Conservation (phyloP, 1,140 invertebrate genomes). For the Cryptotermes secundus region DNA sequence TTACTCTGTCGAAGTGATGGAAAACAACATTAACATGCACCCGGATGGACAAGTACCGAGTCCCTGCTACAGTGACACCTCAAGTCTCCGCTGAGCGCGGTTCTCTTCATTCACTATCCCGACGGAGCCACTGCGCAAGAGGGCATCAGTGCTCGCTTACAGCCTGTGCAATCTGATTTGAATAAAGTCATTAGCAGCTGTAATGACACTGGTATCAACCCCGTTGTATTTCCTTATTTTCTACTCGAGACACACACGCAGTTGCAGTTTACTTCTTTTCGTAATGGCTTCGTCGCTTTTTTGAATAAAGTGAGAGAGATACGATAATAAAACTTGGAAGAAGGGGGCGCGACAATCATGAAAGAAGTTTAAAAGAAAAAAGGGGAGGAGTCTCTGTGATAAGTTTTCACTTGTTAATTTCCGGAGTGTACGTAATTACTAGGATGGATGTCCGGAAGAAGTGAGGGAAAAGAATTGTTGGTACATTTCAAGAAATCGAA, state of each 20-base stretch:
- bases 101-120: too few relatives aligned
- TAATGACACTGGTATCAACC: background rate
- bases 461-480: background rate
- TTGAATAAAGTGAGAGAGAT: conserved; percentile 5
- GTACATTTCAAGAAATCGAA: background rate
- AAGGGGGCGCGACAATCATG: background rate
- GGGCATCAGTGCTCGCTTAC: background rate
- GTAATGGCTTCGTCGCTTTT: conserved; percentile 18
- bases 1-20: too few relatives aligned
- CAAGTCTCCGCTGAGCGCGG: too few relatives aligned
- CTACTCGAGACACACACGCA: background rate
- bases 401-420: conserved; percentile 20
- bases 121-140: too few relatives aligned
- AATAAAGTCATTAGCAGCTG: conserved; percentile 19
- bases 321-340: background rate
- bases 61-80: too few relatives aligned
- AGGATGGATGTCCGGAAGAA: background rate
- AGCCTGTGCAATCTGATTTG: conserved; percentile 7
- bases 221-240: conserved; percentile 19
- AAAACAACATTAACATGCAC: too few relatives aligned
- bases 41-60: too few relatives aligned
- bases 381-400: background rate
- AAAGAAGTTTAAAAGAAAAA: background rate
- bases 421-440: conserved; percentile 14
- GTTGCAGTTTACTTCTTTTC: conserved; percentile 1